A percentile compares a stretch with the other conserved stretches of the same genome.
These are phyloP conservation scores for Acheta domesticus DNA, from an alignment of 2,888 invertebrate genomes.

Conservation along the genomic window DNA sequence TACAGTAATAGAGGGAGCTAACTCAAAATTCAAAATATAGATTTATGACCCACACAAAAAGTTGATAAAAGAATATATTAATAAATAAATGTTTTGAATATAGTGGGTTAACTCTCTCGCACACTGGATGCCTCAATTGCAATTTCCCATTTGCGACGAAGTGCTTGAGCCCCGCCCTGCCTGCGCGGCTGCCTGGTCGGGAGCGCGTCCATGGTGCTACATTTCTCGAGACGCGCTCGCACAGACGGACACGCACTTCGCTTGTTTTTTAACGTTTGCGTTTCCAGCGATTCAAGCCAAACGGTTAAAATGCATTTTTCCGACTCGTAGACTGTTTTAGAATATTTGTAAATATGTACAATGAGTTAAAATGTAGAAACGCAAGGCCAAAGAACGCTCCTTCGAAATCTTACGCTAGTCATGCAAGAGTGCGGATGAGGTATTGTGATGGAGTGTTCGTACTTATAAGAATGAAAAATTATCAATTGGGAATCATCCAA, in stretches of 20 bases:
- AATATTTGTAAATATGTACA: slow-evolving; percentile 12
- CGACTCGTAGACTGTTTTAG: not conserved
- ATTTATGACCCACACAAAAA: no score
- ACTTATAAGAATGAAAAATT: no score
- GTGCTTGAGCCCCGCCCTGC: no score
- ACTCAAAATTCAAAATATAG: no score
- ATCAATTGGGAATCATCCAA: no score
- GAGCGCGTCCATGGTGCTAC: slow-evolving; percentile 7
- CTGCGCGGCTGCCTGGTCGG: not conserved
- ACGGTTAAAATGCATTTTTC: not conserved
- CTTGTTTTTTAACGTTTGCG: not conserved
- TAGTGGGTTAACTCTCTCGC: no score
- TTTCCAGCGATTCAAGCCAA: not conserved
- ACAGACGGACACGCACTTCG: not conserved
- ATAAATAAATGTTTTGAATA: no score
- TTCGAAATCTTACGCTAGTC: not conserved
- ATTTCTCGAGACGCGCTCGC: slow-evolving; percentile 4
- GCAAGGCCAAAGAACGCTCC: not conserved
- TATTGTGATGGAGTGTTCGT: no score
- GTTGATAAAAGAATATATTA: no score
- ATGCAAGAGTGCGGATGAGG: not conserved
- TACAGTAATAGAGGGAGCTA: no score
- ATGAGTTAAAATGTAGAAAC: not conserved
- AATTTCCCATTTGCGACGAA: no score
- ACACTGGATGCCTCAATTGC: no score